A percentile compares a stretch with the other conserved stretches of the same genome.
These are phyloP conservation scores for Myotis davidii DNA, from an alignment of 2,113 vertebrate genomes.

Conservation along the genomic window DNA sequence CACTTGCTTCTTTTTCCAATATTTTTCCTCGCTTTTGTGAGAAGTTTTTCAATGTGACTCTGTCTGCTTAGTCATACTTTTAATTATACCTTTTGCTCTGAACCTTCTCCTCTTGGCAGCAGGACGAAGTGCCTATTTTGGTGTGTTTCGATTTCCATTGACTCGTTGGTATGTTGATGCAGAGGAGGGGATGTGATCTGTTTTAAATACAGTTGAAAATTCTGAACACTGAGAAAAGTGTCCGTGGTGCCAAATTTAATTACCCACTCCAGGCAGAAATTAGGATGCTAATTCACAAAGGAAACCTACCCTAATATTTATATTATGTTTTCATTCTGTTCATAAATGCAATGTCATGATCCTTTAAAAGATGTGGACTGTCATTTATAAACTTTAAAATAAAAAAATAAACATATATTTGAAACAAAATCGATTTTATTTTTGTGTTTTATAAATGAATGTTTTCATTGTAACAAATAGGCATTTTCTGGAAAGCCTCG, in stretches of 20 bases:
- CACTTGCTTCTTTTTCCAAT: slow-evolving; percentile 66
- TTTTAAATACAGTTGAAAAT: slow-evolving; percentile 65
- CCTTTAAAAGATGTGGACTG: not conserved
- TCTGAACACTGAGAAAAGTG: not conserved
- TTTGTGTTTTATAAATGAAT: slow-evolving; percentile 51
- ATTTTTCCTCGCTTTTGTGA: slow-evolving; percentile 31
- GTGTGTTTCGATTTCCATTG: slow-evolving; percentile 55
- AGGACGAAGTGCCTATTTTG: slow-evolving; percentile 63
- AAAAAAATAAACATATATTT: slow-evolving; percentile 3
- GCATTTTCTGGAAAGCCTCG: slow-evolving; percentile 6
- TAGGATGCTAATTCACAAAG: slow-evolving; percentile 37
- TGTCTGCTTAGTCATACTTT: slow-evolving; percentile 78
- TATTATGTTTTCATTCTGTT: slow-evolving; percentile 51
- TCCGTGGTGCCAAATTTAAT: not conserved
- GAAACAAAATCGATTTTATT: slow-evolving; percentile 53
- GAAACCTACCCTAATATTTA: slow-evolving; percentile 57
- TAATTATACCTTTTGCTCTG: slow-evolving; percentile 68
- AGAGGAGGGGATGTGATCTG: not conserved
- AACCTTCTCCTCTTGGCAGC: slow-evolving; percentile 38
- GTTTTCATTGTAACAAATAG: slow-evolving; percentile 41
- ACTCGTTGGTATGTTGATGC: not conserved
- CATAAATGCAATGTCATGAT: slow-evolving; percentile 5
- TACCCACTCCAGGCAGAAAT: slow-evolving; percentile 48
- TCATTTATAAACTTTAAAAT: not conserved
- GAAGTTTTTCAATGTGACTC: slow-evolving; percentile 66